phyloP scores from a whole-genome alignment of 2,113 vertebrate species.

The Siniperca knerii region DNA sequence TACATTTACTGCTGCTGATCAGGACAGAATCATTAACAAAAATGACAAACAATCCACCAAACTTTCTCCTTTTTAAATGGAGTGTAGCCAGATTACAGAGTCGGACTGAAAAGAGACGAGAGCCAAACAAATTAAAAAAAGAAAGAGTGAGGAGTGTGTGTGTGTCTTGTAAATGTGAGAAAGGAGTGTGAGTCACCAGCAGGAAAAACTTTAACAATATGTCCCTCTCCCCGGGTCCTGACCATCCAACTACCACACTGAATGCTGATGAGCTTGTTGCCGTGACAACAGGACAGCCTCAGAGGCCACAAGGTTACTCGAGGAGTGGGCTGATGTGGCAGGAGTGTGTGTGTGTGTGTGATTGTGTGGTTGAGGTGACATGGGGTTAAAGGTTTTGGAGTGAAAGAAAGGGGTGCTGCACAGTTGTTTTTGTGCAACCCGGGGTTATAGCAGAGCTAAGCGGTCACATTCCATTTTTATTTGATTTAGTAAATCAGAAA shows the following conservation, averaged over 20 bases:
- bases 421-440: background rate
- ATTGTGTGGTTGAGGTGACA: conserved; percentile 18
- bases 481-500: background rate
- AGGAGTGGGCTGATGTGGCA: conserved; percentile 48
- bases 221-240: conserved; percentile 47
- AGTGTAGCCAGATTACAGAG: background rate
- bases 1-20: conserved; percentile 31
- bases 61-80: conserved; percentile 17
- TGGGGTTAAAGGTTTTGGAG: conserved; percentile 44
- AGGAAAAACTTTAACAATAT: conserved; percentile 68
- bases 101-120: background rate
- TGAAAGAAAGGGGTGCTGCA: background rate
- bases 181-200: conserved; percentile 47
- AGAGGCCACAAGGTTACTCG: conserved; percentile 50
- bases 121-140: background rate
- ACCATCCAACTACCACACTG: conserved; percentile 48
- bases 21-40: conserved; percentile 15
- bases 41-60: conserved; percentile 26
- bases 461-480: background rate
- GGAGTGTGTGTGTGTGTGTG: conserved; percentile 33
- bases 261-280: conserved; percentile 71
- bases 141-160: conserved; percentile 13
- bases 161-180: conserved; percentile 9
- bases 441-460: background rate
- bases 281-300: conserved; percentile 64